Evolutionary conservation across 2,888 invertebrate genomes (phyloP).

Genomic region (Sicus ferrugineus): DNA sequence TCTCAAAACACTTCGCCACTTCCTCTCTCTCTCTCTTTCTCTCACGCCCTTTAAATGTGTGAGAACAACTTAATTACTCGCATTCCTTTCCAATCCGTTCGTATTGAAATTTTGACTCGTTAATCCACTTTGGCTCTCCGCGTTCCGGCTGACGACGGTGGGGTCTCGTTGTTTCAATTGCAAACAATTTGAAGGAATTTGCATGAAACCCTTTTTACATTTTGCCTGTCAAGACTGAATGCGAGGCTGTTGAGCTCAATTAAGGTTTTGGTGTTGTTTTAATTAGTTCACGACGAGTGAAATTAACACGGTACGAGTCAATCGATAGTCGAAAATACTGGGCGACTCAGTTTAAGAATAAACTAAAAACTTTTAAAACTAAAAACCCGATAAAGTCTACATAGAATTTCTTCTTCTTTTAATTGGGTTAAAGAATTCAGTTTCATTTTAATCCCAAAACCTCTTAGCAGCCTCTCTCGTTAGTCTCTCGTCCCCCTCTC

Average conservation of each 20-base stretch:
- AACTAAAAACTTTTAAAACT: background rate
- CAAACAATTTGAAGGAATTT: slow-evolving; percentile 29
- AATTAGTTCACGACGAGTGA: background rate
- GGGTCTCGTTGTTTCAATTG: slow-evolving; percentile 32
- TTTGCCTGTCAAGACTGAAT: background rate
- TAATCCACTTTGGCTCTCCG: too few species aligned
- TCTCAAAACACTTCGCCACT: too few species aligned
- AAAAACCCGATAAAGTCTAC: too few species aligned
- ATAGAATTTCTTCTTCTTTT: too few species aligned
- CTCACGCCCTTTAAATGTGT: too few species aligned
- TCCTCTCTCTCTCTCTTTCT: too few species aligned
- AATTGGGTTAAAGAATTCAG: too few species aligned
- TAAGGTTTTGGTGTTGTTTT: background rate
- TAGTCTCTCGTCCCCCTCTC: background rate
- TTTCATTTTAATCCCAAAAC: background rate
- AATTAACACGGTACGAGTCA: too few species aligned
- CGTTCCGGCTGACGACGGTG: too few species aligned
- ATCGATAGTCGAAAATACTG: background rate
- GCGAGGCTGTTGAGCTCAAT: background rate
- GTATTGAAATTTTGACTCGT: too few species aligned
- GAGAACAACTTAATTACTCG: too few species aligned
- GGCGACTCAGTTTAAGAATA: background rate
- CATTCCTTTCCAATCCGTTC: too few species aligned
- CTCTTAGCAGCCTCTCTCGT: background rate
- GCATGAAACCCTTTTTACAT: slow-evolving; percentile 24